Evolutionary conservation across 2,797 vertebrate genomes (phyloP).

Genomic region (Fistularia tabacaria): DNA sequence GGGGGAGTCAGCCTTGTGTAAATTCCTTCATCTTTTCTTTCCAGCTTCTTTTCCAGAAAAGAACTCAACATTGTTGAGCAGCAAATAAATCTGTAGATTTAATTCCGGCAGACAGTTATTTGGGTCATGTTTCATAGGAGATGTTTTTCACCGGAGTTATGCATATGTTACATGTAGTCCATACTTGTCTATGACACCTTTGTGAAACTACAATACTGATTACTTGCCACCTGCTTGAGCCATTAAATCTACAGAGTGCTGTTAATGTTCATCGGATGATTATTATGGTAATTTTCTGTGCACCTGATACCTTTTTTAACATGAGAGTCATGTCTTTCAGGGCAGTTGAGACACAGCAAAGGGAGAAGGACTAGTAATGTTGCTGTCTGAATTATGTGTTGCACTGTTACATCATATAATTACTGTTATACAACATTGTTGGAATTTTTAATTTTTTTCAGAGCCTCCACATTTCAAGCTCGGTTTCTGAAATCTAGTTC

Average conservation of each 20-base stretch:
- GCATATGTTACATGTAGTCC: conserved; percentile 9
- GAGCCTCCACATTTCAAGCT: too few species aligned
- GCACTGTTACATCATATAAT: too few species aligned
- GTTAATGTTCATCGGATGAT: too few species aligned
- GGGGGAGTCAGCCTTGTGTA: conserved; percentile 13
- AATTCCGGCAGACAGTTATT: conserved; percentile 13
- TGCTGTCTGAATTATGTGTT: too few species aligned
- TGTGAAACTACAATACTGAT: conserved; percentile 8
- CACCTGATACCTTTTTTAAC: too few species aligned
- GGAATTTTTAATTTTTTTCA: too few species aligned
- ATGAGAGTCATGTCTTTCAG: too few species aligned
- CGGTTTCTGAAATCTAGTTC: too few species aligned
- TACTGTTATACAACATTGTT: too few species aligned
- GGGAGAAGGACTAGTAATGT: too few species aligned
- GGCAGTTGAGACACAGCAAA: too few species aligned
- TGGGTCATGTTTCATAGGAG: conserved; percentile 5
- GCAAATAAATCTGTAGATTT: conserved; percentile 16
- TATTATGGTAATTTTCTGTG: too few species aligned
- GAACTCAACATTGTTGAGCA: conserved; percentile 13
- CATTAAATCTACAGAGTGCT: conserved; percentile 20
- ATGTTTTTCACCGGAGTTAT: conserved; percentile 1
- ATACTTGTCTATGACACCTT: conserved; percentile 16
- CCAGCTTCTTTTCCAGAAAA: conserved; percentile 4
- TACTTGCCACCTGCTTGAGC: conserved; percentile 24
- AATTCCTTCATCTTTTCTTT: conserved; percentile 11